Percentiles rank a stretch among this genome's conserved stretches.
These are phyloP conservation scores for Kryptolebias ocellatus DNA, from an alignment of 2,797 vertebrate species.

Conservation along the genomic window DNA sequence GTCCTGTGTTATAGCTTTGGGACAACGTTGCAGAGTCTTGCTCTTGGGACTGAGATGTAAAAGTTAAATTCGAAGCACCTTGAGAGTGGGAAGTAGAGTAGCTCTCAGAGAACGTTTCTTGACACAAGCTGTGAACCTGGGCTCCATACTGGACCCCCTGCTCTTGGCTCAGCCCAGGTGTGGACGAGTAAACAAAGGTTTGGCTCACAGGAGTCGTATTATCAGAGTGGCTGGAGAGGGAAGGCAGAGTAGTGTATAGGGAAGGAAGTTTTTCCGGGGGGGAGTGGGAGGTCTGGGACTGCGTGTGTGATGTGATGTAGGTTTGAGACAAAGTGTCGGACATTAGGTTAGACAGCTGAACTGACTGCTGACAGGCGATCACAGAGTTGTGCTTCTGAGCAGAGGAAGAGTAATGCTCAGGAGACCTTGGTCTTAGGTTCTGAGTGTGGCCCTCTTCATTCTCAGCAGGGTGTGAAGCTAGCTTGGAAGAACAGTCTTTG, in stretches of 20 bases:
- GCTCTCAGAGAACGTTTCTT: slow-evolving; percentile 88
- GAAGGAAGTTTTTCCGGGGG: slow-evolving; percentile 89
- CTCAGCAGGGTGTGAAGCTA: slow-evolving; percentile 82
- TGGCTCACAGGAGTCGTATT: slow-evolving; percentile 87
- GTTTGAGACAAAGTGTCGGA: slow-evolving; percentile 91
- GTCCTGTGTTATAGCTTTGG: slow-evolving; percentile 89
- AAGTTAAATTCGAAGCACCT: slow-evolving; percentile 90
- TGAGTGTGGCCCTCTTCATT: slow-evolving; percentile 84
- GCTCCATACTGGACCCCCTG: slow-evolving; percentile 86
- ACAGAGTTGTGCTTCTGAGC: slow-evolving; percentile 92
- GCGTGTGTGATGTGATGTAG: slow-evolving; percentile 86
- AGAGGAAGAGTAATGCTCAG: slow-evolving; percentile 89
- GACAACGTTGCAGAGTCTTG: slow-evolving; percentile 87
- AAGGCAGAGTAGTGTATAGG: slow-evolving; percentile 90
- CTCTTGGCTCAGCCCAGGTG: slow-evolving; percentile 85
- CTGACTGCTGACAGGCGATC: slow-evolving; percentile 92
- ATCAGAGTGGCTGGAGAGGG: slow-evolving; percentile 88
- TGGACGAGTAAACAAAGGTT: slow-evolving; percentile 88
- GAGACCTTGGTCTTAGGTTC: slow-evolving; percentile 74
- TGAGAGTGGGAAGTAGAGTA: slow-evolving; percentile 92
- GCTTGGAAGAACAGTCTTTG: slow-evolving; percentile 88
- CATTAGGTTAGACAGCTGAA: slow-evolving; percentile 90
- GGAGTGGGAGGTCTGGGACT: slow-evolving; percentile 88
- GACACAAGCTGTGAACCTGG: slow-evolving; percentile 89
- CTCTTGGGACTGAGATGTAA: slow-evolving; percentile 91